Percentiles rank a stretch among this genome's conserved stretches.
Conservation (phyloP, 2,113 vertebrate species). For the Colius striatus region DNA sequence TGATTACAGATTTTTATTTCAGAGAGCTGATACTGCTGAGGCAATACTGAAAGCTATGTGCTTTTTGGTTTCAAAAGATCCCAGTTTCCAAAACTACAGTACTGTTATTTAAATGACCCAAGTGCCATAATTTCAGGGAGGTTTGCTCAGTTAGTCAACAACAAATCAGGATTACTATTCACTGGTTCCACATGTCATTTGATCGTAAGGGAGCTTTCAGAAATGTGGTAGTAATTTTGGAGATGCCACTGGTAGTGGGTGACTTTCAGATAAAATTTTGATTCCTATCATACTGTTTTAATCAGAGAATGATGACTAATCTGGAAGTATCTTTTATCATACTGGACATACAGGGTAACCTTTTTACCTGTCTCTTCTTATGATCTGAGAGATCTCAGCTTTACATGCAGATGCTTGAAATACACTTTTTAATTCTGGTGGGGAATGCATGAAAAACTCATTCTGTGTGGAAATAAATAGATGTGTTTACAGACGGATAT, state of each 20-base stretch:
- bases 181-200: background rate
- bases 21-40: background rate
- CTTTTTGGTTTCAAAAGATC: background rate
- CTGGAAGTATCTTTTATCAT: background rate
- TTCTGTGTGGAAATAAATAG: conserved; percentile 4
- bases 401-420: background rate
- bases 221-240: conserved; percentile 3
- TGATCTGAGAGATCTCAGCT: background rate
- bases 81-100: background rate
- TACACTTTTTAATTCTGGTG: conserved; percentile 14
- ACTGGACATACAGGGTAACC: background rate
- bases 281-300: conserved; percentile 16
- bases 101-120: background rate
- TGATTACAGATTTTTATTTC: background rate
- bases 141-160: background rate
- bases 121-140: conserved; percentile 16
- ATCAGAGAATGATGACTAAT: background rate
- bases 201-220: background rate
- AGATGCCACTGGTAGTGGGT: background rate
- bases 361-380: background rate
- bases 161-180: background rate
- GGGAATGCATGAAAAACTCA: conserved; percentile 1
- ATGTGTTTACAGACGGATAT: conserved; percentile 16
- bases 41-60: background rate
- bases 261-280: conserved; percentile 34